phyloP scores from a whole-genome alignment of 1,140 invertebrate genomes.

The Charaxes varanes region DNA sequence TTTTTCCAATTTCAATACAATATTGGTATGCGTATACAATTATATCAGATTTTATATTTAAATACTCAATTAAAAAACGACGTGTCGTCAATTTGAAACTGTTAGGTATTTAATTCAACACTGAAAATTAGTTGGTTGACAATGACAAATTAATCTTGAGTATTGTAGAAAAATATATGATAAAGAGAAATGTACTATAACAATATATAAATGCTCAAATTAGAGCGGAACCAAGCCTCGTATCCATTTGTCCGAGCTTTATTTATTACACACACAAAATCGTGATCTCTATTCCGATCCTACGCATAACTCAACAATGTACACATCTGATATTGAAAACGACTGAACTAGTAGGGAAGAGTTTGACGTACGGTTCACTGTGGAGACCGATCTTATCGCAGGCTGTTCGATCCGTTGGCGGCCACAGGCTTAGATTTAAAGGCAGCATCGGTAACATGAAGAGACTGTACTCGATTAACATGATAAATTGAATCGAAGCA shows the following conservation, averaged over 20 bases:
- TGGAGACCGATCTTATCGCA: constrained; percentile 19
- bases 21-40: too few species aligned
- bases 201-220: background rate
- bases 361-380: constrained; percentile 19
- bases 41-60: too few species aligned
- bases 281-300: constrained; percentile 13
- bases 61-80: too few species aligned
- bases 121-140: too few species aligned
- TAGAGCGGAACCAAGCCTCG: background rate
- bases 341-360: constrained; percentile 20
- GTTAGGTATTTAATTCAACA: too few species aligned
- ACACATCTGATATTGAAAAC: constrained; percentile 23
- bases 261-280: constrained; percentile 19
- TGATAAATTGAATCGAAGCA: constrained; percentile 14
- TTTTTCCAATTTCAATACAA: too few species aligned
- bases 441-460: constrained; percentile 14
- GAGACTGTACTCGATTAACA: constrained; percentile 10
- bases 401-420: constrained; percentile 15
- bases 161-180: too few species aligned
- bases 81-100: too few species aligned
- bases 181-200: background rate
- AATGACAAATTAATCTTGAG: too few species aligned
- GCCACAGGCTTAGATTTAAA: constrained; percentile 18
- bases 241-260: constrained; percentile 11
- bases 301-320: constrained; percentile 20